A percentile compares a stretch with the other conserved stretches of the same genome.
Conservation (phyloP, 2,797 vertebrate genomes). For the Lophius americanus region DNA sequence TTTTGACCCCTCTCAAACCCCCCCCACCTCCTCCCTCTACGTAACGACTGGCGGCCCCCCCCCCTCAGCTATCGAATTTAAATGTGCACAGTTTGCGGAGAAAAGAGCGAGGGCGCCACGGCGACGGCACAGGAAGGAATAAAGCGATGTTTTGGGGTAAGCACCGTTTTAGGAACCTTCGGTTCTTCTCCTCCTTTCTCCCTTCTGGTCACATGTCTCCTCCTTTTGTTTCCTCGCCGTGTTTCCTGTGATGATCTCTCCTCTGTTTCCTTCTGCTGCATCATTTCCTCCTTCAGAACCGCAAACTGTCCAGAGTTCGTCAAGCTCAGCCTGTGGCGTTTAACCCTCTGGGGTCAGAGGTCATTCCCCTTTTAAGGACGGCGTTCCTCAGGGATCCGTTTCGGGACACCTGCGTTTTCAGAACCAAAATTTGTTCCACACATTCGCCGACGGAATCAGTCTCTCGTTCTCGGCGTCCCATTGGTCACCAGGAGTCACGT, state of each 20-base stretch:
- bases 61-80: conserved; percentile 72
- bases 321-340: not conserved
- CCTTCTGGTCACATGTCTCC: conserved; percentile 53
- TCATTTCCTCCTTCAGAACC: conserved; percentile 56
- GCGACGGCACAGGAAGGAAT: conserved; percentile 80
- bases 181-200: conserved; percentile 70
- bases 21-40: conserved; percentile 26
- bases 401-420: too few species aligned
- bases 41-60: conserved; percentile 60
- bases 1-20: conserved; percentile 59
- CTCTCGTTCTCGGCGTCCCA: too few species aligned
- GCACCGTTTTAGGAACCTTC: conserved; percentile 82
- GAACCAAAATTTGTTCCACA: too few species aligned
- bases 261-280: conserved; percentile 68
- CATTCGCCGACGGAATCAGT: too few species aligned
- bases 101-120: conserved; percentile 74
- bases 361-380: too few species aligned
- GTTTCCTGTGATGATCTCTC: conserved; percentile 73
- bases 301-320: conserved; percentile 55
- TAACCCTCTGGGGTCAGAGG: not conserved
- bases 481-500: too few species aligned
- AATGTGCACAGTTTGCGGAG: conserved; percentile 81
- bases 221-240: conserved; percentile 54
- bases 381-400: too few species aligned
- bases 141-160: conserved; percentile 85